Evolutionary conservation across 2,888 invertebrate genomes (phyloP).

Genomic region (Ethmia dodecea): DNA sequence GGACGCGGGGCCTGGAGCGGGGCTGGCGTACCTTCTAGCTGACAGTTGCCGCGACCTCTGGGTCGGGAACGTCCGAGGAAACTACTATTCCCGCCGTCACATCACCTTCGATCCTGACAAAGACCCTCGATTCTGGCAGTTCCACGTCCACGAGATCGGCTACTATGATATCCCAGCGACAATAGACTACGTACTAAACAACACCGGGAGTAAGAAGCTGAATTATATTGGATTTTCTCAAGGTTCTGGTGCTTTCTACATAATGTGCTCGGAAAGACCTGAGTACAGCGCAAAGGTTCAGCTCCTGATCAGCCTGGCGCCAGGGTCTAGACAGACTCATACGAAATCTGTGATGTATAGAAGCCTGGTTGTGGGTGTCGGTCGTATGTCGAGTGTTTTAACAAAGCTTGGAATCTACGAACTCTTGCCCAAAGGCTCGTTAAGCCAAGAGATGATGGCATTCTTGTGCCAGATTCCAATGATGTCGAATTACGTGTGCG

Average conservation of each 20-base stretch:
- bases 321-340: constrained; percentile 71
- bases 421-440: constrained; percentile 38
- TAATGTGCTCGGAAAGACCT: constrained; percentile 80
- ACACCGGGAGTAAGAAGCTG: constrained; percentile 35
- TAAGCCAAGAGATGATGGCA: constrained; percentile 37
- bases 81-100: constrained; percentile 66
- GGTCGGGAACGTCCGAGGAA: constrained; percentile 19
- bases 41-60: constrained; percentile 20
- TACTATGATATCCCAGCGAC: constrained; percentile 84
- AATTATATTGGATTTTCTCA: constrained; percentile 85
- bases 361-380: constrained; percentile 19
- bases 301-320: constrained; percentile 80
- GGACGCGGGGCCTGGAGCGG: constrained; percentile 17
- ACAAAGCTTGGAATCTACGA: constrained; percentile 32
- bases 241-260: constrained; percentile 81
- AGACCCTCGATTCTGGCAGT: constrained; percentile 71
- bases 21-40: constrained; percentile 16
- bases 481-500: constrained; percentile 33
- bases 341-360: constrained; percentile 41
- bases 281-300: constrained; percentile 81
- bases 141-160: constrained; percentile 87
- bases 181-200: constrained; percentile 43
- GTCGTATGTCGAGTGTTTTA: constrained; percentile 26
- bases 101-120: constrained; percentile 32
- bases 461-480: constrained; percentile 41